These are phyloP conservation scores for Octodon degus DNA, from an alignment of 2,113 vertebrate genomes.

Conservation along the genomic window DNA sequence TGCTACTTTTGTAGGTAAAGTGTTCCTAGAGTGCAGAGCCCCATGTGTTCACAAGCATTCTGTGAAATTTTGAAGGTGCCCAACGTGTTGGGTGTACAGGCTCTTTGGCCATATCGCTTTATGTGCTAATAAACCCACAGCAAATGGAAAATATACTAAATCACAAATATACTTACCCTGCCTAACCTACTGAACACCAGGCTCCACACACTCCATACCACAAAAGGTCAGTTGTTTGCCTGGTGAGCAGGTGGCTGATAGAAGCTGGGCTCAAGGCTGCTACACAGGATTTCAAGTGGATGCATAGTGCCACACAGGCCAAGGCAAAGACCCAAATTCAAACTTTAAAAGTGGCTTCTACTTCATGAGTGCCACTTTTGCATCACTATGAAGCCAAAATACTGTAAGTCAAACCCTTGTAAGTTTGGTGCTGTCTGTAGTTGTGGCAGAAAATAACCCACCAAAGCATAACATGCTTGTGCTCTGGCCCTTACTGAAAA, in stretches of 20 bases:
- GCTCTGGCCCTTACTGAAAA: not conserved
- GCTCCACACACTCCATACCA: not conserved
- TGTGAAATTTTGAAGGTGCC: not conserved
- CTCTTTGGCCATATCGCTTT: not conserved
- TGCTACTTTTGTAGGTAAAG: not conserved
- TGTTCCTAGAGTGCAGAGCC: not conserved
- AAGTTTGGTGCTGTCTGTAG: not conserved
- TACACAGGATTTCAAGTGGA: not conserved
- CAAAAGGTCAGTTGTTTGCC: not conserved
- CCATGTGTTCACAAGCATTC: not conserved
- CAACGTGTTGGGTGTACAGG: not conserved
- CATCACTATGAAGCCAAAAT: not conserved
- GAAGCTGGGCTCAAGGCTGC: not conserved
- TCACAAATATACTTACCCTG: not conserved
- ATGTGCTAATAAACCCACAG: not conserved
- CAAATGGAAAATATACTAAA: not conserved
- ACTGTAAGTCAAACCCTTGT: not conserved
- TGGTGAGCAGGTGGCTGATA: not conserved
- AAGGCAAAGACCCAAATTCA: not conserved
- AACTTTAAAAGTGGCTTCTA: not conserved
- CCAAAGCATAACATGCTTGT: not conserved
- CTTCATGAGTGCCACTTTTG: not conserved
- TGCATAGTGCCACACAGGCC: not conserved
- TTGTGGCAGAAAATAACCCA: not conserved
- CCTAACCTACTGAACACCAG: not conserved